Conservation (phyloP, 2,888 invertebrate species). For the Mesorhabditis spiculigera region DNA sequence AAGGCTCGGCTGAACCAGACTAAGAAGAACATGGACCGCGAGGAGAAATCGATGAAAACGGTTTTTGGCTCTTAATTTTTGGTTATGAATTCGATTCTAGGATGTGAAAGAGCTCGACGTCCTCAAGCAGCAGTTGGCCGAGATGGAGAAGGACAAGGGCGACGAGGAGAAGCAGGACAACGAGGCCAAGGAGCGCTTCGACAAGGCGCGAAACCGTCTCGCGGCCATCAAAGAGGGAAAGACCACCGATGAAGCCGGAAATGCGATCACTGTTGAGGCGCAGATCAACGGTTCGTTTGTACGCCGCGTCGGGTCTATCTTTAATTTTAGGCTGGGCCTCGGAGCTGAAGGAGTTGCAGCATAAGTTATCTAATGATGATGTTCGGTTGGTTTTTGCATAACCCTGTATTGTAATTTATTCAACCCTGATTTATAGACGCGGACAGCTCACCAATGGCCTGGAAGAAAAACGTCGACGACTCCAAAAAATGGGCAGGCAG, state of each 20-base stretch:
- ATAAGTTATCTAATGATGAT: too few relatives aligned
- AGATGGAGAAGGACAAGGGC: conserved; percentile 11
- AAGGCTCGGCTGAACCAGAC: background rate
- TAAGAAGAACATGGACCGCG: background rate
- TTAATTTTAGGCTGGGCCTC: too few relatives aligned
- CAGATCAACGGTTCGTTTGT: conserved; percentile 75
- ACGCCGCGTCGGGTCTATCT: background rate
- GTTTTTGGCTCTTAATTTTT: background rate
- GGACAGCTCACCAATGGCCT: too few relatives aligned
- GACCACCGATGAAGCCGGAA: conserved; percentile 74
- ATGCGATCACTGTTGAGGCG: conserved; percentile 76
- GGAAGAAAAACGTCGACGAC: too few relatives aligned
- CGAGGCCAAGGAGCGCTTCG: conserved; percentile 17
- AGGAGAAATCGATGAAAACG: too few relatives aligned
- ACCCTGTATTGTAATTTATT: too few relatives aligned
- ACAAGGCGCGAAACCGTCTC: conserved; percentile 59
- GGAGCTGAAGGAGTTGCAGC: too few relatives aligned
- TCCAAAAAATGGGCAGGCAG: too few relatives aligned
- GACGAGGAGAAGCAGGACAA: conserved; percentile 11
- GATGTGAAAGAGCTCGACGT: conserved; percentile 34
- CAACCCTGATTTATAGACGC: too few relatives aligned
- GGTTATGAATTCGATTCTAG: background rate
- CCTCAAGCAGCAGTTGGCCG: conserved; percentile 17
- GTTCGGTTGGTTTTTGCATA: too few relatives aligned
- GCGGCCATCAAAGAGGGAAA: conserved; percentile 81